phyloP scores from a whole-genome alignment of 1,140 invertebrate species.

The Temnothorax curvispinosus region DNA sequence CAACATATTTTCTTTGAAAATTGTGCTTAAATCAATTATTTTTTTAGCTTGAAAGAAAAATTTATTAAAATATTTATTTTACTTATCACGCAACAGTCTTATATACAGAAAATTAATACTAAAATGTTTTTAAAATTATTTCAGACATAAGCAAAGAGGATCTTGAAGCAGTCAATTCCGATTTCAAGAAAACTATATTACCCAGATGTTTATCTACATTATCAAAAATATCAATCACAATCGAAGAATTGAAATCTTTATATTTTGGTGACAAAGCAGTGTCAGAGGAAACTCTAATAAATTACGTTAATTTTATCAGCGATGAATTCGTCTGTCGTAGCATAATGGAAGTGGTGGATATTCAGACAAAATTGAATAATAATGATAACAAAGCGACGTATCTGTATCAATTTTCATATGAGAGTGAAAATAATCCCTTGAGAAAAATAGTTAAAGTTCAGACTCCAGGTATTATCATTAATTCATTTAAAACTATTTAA shows the following conservation, averaged over 20 bases:
- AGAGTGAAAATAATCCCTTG: conserved; percentile 63
- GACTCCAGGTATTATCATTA: conserved; percentile 39
- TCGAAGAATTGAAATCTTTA: conserved; percentile 64
- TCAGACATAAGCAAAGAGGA: neutral
- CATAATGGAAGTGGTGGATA: conserved; percentile 80
- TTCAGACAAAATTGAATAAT: conserved; percentile 75
- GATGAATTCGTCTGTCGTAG: conserved; percentile 83
- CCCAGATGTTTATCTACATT: neutral
- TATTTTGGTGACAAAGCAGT: conserved; percentile 81
- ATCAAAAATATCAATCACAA: conserved; percentile 49
- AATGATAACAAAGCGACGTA: conserved; percentile 78
- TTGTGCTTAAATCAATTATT: neutral
- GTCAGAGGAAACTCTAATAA: conserved; percentile 65
- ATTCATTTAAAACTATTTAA: neutral
- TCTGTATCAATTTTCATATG: conserved; percentile 85
- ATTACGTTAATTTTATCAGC: conserved; percentile 81
- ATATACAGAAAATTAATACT: neutral
- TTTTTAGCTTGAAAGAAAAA: neutral
- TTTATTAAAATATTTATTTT: neutral
- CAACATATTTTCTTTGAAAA: neutral
- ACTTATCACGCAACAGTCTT: too few species aligned
- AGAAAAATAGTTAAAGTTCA: conserved; percentile 32
- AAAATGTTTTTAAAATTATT: neutral
- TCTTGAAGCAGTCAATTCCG: neutral
- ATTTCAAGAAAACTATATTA: conserved; percentile 42